phyloP scores from a whole-genome alignment of 2,888 invertebrate species.

The Drosophila tanythrix region DNA sequence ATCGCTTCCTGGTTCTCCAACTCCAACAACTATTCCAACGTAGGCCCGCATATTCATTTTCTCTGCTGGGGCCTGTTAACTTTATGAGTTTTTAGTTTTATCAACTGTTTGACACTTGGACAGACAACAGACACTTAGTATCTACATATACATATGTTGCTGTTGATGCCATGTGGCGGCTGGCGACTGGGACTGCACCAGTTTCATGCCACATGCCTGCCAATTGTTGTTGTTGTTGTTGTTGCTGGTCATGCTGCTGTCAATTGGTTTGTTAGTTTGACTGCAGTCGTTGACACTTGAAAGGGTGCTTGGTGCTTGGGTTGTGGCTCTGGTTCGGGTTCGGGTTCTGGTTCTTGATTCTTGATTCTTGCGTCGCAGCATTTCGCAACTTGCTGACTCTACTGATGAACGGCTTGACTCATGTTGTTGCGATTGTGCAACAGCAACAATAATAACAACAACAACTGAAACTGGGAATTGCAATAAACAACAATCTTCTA shows the following conservation, averaged over 20 bases:
- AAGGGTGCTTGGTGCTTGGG: slow-evolving; percentile 43
- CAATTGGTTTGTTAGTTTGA: slow-evolving; percentile 73
- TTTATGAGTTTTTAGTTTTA: slow-evolving; percentile 63
- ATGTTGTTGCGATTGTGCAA: slow-evolving; percentile 25
- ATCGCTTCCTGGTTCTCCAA: slow-evolving; percentile 44
- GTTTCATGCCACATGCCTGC: slow-evolving; percentile 57
- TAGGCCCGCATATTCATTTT: slow-evolving; percentile 22
- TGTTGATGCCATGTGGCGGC: slow-evolving; percentile 53
- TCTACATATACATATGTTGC: background rate
- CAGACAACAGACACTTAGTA: slow-evolving; percentile 65
- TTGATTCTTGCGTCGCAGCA: slow-evolving; percentile 17
- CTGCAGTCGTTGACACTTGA: slow-evolving; percentile 75
- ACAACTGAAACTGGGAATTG: slow-evolving; percentile 57
- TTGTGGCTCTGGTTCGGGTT: slow-evolving; percentile 21
- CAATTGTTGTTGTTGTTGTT: slow-evolving; percentile 38
- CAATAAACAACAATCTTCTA: slow-evolving; percentile 81
- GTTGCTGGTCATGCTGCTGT: slow-evolving; percentile 57
- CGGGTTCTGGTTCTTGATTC: slow-evolving; percentile 31
- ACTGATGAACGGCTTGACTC: slow-evolving; percentile 46
- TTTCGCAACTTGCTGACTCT: slow-evolving; percentile 47
- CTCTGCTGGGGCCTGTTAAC: slow-evolving; percentile 20
- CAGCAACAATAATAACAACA: slow-evolving; percentile 17
- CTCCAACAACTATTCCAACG: background rate
- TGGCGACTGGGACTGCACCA: slow-evolving; percentile 30
- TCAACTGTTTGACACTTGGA: slow-evolving; percentile 71